phyloP scores from a whole-genome alignment of 2,888 invertebrate genomes.

The Halictus ligatus region DNA sequence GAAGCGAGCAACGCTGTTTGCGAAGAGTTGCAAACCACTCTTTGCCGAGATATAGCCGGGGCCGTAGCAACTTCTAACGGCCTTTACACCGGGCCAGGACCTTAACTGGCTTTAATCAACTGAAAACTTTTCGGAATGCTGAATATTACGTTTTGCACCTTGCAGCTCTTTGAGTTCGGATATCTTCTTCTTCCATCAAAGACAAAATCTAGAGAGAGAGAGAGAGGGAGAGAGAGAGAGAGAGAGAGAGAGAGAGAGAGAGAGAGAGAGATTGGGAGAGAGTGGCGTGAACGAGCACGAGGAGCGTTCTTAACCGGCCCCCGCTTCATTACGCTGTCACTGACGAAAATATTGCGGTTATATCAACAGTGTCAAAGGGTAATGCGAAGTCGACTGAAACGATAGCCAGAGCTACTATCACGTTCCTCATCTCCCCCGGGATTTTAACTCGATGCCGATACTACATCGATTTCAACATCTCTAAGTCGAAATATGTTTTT shows the following conservation, averaged over 20 bases:
- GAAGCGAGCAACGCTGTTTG: constrained; percentile 62
- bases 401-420: background rate
- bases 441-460: background rate
- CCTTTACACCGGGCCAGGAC: constrained; percentile 54
- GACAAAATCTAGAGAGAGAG: background rate
- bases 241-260: too few relatives aligned
- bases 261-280: background rate
- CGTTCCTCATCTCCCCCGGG: background rate
- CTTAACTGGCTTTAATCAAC: constrained; percentile 79
- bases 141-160: constrained; percentile 70
- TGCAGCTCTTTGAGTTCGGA: constrained; percentile 46
- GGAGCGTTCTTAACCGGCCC: constrained; percentile 13
- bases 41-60: constrained; percentile 63
- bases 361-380: background rate
- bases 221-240: too few relatives aligned
- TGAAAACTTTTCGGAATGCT: constrained; percentile 75
- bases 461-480: background rate
- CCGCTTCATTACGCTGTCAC: constrained; percentile 23
- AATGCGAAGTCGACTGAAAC: background rate
- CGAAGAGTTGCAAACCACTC: constrained; percentile 68
- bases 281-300: constrained; percentile 14
- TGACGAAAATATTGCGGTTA: background rate
- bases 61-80: constrained; percentile 58
- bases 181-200: constrained; percentile 18
- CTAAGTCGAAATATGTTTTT: background rate